Evolutionary conservation across 2,888 invertebrate genomes (phyloP), one percentile per base, ranked within the genome.

Genomic region (Drosophila putrida): DNA sequence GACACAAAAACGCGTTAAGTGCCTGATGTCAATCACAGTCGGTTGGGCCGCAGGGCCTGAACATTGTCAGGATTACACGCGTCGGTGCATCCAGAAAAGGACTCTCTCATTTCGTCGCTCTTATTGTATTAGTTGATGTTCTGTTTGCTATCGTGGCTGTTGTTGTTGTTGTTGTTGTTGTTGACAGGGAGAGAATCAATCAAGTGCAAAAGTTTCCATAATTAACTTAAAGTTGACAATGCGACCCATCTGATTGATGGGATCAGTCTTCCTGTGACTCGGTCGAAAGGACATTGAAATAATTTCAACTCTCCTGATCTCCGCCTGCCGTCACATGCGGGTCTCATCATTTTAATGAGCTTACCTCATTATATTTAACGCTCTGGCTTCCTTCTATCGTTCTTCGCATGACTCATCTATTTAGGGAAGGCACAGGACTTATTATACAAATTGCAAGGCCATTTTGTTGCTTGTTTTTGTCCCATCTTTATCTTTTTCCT

Each of bases 191-290:
- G 71, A 62, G 71, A 85, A 75, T 86, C 86, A 86, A 86, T 83
- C 75, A 81, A 71, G 82, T 75, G 73, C 53, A 67, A 82, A 79
- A 79, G 50, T 74, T 74, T 72, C 64, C 75, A 80, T 85, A 88
- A 88, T 88, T 85, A 85, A 85, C 88, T 85, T 88, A 81, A 71
- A 83, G 84, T 75, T 86, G 82, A 75, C 80, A 78, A 74, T 75
- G 69, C 70, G 61, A 64, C 64, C 64, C 43, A 38, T 41, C 72
- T 82, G 88, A 85, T 85, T 85, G 86, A 85, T 85, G 84, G 85
- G 67, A 67, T 72, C 62, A 63, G 39, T 47, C 51, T 25, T 33
- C 39, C 39, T 28, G 15, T 11, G 38, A 53, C 20, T 35, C n/a
- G 54, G 33, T 10, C 33, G 25, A 55, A 54, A 13, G 57, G 39